Evolutionary conservation across 2,888 invertebrate genomes (phyloP), one percentile per base, ranked within the genome.

Genomic region (Nomada flava): DNA sequence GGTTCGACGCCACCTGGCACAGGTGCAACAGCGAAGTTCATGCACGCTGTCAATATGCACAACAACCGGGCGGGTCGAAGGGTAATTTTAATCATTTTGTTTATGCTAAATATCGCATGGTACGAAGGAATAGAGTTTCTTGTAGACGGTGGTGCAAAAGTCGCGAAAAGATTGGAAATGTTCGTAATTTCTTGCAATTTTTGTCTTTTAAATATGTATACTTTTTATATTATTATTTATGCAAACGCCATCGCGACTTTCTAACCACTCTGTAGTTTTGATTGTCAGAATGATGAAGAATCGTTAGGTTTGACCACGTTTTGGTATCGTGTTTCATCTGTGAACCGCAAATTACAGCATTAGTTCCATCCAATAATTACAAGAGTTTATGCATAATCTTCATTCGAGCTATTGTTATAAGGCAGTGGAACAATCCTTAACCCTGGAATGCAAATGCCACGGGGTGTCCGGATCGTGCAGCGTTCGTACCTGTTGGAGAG

Each of bases 391-490:
- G 1, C 5, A 11, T 52, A 26, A 79, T 42, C 15, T 13, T 62
- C 11, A 11, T 68, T n/a, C 18, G 9, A 50, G 4, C 36, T 29
- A 18, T 53, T 62, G 36, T 72, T 87, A 86, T 36, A 91, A 97
- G 97, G 95, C 96, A 76, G 96, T 97, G 81, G 94, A 94, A 62
- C 94, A 95, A 84, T 96, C 95, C 85, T 91, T 96, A 78, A 94
- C 94, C 62, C 94, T 95, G 90, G 95, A 97, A 91, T 97, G 97
- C 95, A 97, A 97, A 91, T 97, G 97, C 90, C 97, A 97, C 94
- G 97, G 97, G 53, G 97, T 97, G 76, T 97, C 97, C 18, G 97
- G 97, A 0, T 97, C 97, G 69, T 97, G 97, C 93, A 97, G 96
- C 87, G 96, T 97, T 89, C 96, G 96, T 92, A 97, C 97, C 57